A percentile compares a stretch with the other conserved stretches of the same genome.
Evolutionary conservation across 2,113 vertebrate genomes (phyloP).

Genomic region (Burhinus bistriatus): DNA sequence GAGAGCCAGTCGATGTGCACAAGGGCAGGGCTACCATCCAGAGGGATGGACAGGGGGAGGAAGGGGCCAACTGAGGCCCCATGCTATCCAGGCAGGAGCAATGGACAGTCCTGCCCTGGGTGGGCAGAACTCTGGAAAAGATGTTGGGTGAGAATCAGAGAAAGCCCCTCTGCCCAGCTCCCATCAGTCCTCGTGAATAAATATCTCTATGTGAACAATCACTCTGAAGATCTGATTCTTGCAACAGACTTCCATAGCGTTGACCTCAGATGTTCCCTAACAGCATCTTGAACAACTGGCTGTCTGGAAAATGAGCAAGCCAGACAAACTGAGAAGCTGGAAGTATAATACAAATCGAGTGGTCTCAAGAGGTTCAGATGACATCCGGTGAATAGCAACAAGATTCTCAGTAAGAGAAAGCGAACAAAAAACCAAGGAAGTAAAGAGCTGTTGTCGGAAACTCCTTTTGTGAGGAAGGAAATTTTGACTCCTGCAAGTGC

Average conservation of each 20-base stretch:
- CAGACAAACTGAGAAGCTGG: background rate
- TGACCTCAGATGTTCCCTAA: background rate
- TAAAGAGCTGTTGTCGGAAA: background rate
- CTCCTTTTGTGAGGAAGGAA: background rate
- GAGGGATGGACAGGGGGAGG: no score
- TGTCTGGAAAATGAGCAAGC: background rate
- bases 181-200: background rate
- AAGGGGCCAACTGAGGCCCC: background rate
- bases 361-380: background rate
- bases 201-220: background rate
- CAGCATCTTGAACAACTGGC: background rate
- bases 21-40: background rate
- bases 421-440: background rate
- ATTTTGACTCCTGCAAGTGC: background rate
- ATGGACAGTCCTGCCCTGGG: background rate
- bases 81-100: background rate
- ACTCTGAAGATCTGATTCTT: background rate
- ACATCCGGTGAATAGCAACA: background rate
- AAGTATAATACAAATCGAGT: background rate
- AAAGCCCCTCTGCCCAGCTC: background rate
- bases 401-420: background rate
- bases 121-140: background rate
- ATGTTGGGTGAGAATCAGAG: background rate
- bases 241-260: background rate
- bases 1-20: fast-evolving